These are phyloP conservation scores for Harpagifer antarcticus DNA, from an alignment of 2,797 vertebrate genomes.

Conservation along the genomic window DNA sequence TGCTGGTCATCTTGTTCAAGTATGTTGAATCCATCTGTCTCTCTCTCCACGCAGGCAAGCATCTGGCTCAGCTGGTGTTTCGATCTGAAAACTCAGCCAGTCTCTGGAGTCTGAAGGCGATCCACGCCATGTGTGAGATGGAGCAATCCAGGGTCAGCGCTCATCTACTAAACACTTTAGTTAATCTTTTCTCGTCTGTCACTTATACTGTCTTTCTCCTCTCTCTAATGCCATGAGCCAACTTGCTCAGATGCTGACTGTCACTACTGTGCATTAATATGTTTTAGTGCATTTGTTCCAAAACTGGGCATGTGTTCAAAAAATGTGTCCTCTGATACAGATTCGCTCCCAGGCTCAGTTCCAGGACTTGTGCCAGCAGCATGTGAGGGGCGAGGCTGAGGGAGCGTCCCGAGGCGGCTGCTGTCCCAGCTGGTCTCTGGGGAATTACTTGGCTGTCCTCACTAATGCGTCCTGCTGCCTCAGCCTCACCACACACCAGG, in stretches of 20 bases:
- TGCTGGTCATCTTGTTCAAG: conserved; percentile 31
- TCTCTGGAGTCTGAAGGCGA: conserved; percentile 96
- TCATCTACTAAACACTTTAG: conserved; percentile 22
- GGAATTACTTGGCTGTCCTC: conserved; percentile 95
- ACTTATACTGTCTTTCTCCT: background rate
- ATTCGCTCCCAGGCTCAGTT: conserved; percentile 93
- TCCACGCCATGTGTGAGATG: conserved; percentile 97
- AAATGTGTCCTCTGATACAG: conserved; percentile 79
- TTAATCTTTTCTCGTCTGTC: conserved; percentile 24
- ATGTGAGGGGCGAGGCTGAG: conserved; percentile 62
- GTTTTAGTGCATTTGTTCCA: conserved; percentile 20
- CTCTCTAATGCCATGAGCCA: background rate
- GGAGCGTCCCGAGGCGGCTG: conserved; percentile 84
- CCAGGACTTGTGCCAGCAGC: conserved; percentile 91
- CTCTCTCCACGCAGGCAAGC: conserved; percentile 73
- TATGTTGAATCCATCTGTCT: conserved; percentile 54
- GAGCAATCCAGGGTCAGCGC: conserved; percentile 93
- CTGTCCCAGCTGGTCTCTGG: conserved; percentile 98
- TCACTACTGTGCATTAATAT: too few species aligned
- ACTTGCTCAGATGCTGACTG: background rate
- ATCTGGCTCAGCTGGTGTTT: conserved; percentile 95
- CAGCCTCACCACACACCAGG: conserved; percentile 91
- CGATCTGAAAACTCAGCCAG: conserved; percentile 97
- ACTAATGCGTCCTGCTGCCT: conserved; percentile 95
- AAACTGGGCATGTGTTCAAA: conserved; percentile 50